Percentiles rank a stretch among this genome's conserved stretches.
These are phyloP conservation scores for Sinopyrophorus schimmeli DNA, from an alignment of 2,888 invertebrate genomes.

Conservation along the genomic window DNA sequence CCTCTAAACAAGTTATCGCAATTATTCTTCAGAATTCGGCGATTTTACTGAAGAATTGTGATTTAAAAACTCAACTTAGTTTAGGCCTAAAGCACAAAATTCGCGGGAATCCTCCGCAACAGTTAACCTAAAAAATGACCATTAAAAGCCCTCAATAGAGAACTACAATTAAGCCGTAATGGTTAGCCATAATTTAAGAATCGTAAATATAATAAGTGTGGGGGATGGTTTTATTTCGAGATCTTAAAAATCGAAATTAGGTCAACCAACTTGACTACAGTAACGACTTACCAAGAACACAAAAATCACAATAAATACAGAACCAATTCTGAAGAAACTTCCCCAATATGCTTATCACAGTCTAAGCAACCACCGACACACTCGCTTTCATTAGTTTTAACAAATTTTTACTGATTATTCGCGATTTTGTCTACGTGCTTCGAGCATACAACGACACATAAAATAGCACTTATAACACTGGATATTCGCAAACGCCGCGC, in stretches of 20 bases:
- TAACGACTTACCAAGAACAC: slow-evolving; percentile 29
- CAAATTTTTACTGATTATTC: background rate
- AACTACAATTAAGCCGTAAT: too few species aligned
- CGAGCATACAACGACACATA: slow-evolving; percentile 20
- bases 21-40: too few species aligned
- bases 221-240: slow-evolving; percentile 30
- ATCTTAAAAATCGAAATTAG: slow-evolving; percentile 32
- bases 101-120: slow-evolving; percentile 10
- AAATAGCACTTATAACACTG: slow-evolving; percentile 24
- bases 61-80: too few species aligned
- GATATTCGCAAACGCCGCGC: slow-evolving; percentile 28
- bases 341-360: background rate
- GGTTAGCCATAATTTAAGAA: too few species aligned
- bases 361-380: background rate
- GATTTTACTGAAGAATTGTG: too few species aligned
- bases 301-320: slow-evolving; percentile 14
- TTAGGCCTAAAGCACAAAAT: slow-evolving; percentile 15
- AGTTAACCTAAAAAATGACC: too few species aligned
- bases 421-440: slow-evolving; percentile 20
- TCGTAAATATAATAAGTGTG: too few species aligned
- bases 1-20: too few species aligned
- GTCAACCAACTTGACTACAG: slow-evolving; percentile 31
- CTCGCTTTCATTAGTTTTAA: background rate
- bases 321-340: background rate
- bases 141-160: too few species aligned